Evolutionary conservation across 2,888 invertebrate genomes (phyloP).

Genomic region (Globia sparganii): DNA sequence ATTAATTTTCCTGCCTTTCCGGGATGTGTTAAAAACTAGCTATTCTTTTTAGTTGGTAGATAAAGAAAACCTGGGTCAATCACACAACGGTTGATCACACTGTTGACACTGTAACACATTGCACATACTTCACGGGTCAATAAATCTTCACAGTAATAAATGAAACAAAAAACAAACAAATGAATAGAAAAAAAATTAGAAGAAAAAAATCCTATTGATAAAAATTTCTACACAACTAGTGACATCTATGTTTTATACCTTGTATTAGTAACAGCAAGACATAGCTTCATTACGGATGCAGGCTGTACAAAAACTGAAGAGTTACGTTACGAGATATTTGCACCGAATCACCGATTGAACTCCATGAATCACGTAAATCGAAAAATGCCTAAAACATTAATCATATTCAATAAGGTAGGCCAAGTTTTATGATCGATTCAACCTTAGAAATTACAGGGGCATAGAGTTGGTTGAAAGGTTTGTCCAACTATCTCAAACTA

Average conservation of each 20-base stretch:
- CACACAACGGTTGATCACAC: background rate
- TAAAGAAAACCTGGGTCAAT: background rate
- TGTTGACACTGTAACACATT: too few species aligned
- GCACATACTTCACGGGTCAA: background rate
- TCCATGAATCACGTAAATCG: background rate
- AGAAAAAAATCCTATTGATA: background rate
- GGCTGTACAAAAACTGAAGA: background rate
- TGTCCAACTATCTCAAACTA: background rate
- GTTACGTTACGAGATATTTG: background rate
- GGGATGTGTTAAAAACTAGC: background rate
- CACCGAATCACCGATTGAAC: background rate
- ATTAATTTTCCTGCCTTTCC: background rate
- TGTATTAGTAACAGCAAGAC: constrained; percentile 22
- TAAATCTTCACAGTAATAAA: background rate
- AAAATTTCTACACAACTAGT: constrained; percentile 19
- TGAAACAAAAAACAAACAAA: background rate
- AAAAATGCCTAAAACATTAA: constrained; percentile 10
- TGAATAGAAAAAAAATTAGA: background rate
- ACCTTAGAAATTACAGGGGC: constrained; percentile 9
- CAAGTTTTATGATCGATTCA: constrained; percentile 22
- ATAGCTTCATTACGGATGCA: background rate
- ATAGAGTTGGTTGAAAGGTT: background rate
- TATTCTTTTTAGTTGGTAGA: background rate
- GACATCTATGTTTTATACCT: constrained; percentile 41
- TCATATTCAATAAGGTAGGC: background rate